Base-by-base conservation (phyloP, 2,888 invertebrate species). In the Bombylius discolor region DNA sequence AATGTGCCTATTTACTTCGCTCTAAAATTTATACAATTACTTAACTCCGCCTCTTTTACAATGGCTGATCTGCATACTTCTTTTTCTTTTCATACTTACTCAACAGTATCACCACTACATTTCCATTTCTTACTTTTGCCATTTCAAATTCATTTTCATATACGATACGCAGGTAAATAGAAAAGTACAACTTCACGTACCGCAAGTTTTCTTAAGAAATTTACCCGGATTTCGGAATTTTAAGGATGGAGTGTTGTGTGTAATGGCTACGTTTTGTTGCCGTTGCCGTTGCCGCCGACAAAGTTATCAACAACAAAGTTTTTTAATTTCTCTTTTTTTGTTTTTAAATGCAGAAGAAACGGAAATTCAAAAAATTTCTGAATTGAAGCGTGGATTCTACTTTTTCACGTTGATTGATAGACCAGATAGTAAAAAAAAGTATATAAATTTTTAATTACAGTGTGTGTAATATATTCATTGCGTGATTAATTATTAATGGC, bases 41-140 rank as follows among this genome's bases (percentile, higher is more conserved):
- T 23, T 23, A 59, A 64, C 70, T 68, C 70, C 70, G 70, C 70
- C 70, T 62, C 62, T 70, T 70, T 71, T 65, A 65, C 63, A 70
- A 70, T 70, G 70, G 70, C 68, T 62, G 63, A 53, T 49, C 56
- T 39, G 46, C 49, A 51, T 42, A 42, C 3, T 42, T 9, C 9
- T 36, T 36, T 8, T 36, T 36, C 9, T 23, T 23, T 23, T 7
- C 8, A 8, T 36, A 36, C 34, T 7, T 36, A 36, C 34, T 7
- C 34, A 36, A 7, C 7, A 8, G 7, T 36, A 7, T 36, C 5
- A 7, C 5, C 5, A 36, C 5, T 36, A 7, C 11, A 42, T 42
- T 42, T 42, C 39, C 11, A 42, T 42, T 42, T 11, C 8, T 42
- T 42, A 11, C 12, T 4, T 42, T 42, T 11, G 4, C 12, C 39